phyloP scores from a whole-genome alignment of 2,888 invertebrate species.

The Lottia gigantea region DNA sequence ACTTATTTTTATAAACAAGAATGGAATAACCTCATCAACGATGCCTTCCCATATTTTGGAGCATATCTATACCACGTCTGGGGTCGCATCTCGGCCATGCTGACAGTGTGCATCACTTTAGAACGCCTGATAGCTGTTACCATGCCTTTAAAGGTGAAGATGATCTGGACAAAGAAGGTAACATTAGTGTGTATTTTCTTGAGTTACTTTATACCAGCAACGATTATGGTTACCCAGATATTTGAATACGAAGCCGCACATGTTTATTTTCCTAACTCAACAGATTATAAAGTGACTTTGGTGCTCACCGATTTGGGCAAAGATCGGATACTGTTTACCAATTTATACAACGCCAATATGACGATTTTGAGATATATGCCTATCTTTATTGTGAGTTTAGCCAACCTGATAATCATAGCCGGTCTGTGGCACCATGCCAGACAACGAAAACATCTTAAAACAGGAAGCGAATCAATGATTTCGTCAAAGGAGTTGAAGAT shows the following conservation, averaged over 20 bases:
- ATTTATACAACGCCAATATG: background rate
- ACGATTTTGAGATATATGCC: background rate
- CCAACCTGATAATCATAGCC: background rate
- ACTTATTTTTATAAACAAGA: background rate
- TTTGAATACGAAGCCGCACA: background rate
- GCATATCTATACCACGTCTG: background rate
- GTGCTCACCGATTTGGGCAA: background rate
- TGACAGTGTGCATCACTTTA: background rate
- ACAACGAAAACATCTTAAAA: background rate
- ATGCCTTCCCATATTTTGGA: background rate
- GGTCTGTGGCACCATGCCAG: background rate
- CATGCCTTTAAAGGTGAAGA: background rate
- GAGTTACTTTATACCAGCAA: background rate
- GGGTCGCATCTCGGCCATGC: background rate
- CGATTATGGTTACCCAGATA: background rate
- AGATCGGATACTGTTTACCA: background rate
- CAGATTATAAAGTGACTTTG: background rate
- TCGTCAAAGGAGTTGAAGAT: background rate
- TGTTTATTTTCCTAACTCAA: background rate
- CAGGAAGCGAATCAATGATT: background rate
- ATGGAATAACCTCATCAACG: background rate
- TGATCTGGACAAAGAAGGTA: constrained; percentile 1
- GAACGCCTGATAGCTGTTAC: background rate
- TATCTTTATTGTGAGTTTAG: background rate
- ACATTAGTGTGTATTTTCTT: background rate